These are phyloP conservation scores for Lapara coniferarum DNA, from an alignment of 2,888 invertebrate genomes.

Conservation along the genomic window DNA sequence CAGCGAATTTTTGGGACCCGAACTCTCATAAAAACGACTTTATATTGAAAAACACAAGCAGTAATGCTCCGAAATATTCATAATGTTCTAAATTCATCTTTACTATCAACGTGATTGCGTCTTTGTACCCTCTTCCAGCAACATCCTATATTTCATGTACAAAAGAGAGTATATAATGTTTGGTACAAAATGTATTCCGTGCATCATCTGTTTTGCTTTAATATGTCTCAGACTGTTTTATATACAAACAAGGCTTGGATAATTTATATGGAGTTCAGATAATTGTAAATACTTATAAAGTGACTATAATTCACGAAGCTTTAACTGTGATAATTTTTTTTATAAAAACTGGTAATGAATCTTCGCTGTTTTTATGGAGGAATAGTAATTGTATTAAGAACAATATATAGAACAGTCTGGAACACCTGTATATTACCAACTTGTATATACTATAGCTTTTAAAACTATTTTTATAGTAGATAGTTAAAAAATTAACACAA, in stretches of 20 bases:
- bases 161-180: not conserved
- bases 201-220: constrained; percentile 1
- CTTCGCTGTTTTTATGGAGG: too few species aligned
- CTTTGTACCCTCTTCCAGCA: not conserved
- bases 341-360: too few species aligned
- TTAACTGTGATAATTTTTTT: too few species aligned
- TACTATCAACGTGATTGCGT: not conserved
- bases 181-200: not conserved
- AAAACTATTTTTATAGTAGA: constrained; percentile 30
- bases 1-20: too few species aligned
- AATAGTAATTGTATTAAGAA: not conserved
- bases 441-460: constrained; percentile 30
- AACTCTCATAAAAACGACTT: too few species aligned
- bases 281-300: too few species aligned
- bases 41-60: too few species aligned
- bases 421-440: not conserved
- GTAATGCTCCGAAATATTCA: too few species aligned
- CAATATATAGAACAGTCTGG: not conserved
- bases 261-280: too few species aligned
- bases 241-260: too few species aligned
- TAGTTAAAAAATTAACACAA: too few species aligned
- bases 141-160: not conserved
- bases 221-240: constrained; percentile 13
- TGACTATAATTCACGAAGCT: too few species aligned
- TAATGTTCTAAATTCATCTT: not conserved